Conservation (phyloP, 2,797 vertebrate species). For the Sebastes hubbsi region DNA sequence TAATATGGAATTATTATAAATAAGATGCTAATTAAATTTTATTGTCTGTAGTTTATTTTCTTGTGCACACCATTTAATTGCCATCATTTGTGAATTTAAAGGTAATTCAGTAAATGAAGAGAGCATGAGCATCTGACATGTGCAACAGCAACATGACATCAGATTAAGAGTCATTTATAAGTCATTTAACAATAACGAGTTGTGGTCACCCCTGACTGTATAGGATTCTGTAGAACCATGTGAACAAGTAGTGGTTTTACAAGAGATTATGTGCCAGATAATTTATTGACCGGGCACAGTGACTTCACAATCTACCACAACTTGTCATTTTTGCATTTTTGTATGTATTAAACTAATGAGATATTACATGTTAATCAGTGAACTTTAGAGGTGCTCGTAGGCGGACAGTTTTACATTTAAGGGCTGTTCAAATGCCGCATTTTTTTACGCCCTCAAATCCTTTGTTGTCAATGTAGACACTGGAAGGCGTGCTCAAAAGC, state of each 20-base stretch:
- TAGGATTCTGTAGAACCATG: not conserved
- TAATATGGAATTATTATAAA: not conserved
- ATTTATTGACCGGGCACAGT: not conserved
- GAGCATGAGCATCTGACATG: not conserved
- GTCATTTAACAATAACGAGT: not conserved
- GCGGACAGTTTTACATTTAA: too few species aligned
- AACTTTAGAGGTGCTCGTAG: not conserved
- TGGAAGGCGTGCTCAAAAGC: too few species aligned
- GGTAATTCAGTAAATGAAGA: not conserved
- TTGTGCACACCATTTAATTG: not conserved
- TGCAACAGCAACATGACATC: not conserved
- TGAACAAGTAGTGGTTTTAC: not conserved
- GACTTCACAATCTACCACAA: not conserved
- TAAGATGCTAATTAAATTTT: not conserved
- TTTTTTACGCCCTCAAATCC: too few species aligned
- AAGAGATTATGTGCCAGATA: not conserved
- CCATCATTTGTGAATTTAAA: not conserved
- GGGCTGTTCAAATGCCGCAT: too few species aligned
- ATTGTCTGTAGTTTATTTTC: not conserved
- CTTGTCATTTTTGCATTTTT: not conserved
- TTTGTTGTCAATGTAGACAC: too few species aligned
- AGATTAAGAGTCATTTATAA: not conserved
- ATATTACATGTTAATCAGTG: not conserved
- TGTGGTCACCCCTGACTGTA: not conserved
- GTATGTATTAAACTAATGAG: not conserved